phyloP scores from a whole-genome alignment of 2,888 invertebrate genomes.

The Boloria euphrosyne region DNA sequence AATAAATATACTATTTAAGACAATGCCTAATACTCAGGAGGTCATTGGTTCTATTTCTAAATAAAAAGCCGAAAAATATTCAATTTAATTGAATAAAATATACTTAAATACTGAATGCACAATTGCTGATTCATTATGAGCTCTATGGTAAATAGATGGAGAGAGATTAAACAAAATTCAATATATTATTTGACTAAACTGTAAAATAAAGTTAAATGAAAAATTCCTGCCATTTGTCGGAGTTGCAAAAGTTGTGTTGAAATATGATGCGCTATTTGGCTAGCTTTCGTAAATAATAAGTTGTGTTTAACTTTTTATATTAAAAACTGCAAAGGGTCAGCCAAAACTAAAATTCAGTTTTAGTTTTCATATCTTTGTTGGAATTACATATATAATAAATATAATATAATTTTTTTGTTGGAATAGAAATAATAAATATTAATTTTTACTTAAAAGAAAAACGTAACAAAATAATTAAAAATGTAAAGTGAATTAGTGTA shows the following conservation, averaged over 20 bases:
- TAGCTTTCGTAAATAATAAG: slow-evolving; percentile 30
- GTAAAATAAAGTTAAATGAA: slow-evolving; percentile 18
- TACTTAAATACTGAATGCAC: too few species aligned
- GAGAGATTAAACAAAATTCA: background rate
- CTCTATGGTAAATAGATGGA: background rate
- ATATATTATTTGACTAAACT: slow-evolving; percentile 3
- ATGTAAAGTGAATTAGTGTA: too few species aligned
- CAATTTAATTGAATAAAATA: too few species aligned
- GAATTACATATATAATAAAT: background rate
- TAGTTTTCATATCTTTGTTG: background rate
- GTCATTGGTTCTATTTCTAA: too few species aligned
- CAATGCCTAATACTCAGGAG: too few species aligned
- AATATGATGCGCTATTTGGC: slow-evolving; percentile 32
- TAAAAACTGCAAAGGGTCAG: slow-evolving; percentile 28
- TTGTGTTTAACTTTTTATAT: slow-evolving; percentile 35
- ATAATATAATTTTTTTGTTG: background rate
- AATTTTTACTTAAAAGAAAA: background rate
- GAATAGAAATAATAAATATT: background rate
- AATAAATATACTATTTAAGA: background rate
- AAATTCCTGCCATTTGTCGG: slow-evolving; percentile 26
- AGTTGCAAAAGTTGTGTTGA: slow-evolving; percentile 41
- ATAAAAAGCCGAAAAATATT: too few species aligned
- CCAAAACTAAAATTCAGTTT: slow-evolving; percentile 16
- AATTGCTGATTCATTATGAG: too few species aligned
- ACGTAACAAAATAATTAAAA: too few species aligned